These are phyloP conservation scores for Coptodon bakossiorum DNA, from an alignment of 2,113 vertebrate species.

Conservation along the genomic window DNA sequence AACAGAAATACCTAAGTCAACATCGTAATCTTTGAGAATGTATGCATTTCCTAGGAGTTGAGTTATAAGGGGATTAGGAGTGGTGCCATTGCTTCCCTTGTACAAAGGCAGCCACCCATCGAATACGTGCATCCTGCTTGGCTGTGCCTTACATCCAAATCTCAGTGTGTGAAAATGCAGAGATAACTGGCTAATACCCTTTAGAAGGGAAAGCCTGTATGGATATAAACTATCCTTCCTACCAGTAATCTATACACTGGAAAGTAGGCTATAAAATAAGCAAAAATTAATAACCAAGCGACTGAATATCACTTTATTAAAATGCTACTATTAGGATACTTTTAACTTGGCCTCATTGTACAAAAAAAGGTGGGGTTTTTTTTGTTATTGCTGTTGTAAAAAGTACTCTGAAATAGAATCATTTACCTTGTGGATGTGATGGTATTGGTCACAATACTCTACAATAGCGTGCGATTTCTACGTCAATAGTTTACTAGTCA, in stretches of 20 bases:
- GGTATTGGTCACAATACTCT: not conserved
- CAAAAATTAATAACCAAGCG: not conserved
- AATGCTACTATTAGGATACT: not conserved
- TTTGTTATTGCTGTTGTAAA: not conserved
- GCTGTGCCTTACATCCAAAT: slow-evolving; percentile 23
- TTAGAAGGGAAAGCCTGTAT: not conserved
- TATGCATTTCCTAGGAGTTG: not conserved
- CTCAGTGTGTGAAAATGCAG: slow-evolving; percentile 29
- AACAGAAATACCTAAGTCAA: not conserved
- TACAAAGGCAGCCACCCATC: not conserved
- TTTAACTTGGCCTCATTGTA: not conserved
- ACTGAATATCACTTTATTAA: not conserved
- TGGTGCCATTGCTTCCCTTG: slow-evolving; percentile 3
- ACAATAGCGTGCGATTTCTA: not conserved
- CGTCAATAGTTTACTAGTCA: not conserved
- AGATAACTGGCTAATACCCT: slow-evolving; percentile 36
- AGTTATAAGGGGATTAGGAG: not conserved
- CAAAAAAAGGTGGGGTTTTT: not conserved
- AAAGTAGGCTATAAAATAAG: not conserved
- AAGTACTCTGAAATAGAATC: not conserved
- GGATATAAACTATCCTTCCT: slow-evolving; percentile 20
- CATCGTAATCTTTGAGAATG: not conserved
- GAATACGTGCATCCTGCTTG: slow-evolving; percentile 20
- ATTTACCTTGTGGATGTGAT: not conserved
- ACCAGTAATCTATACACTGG: slow-evolving; percentile 3